A percentile compares a stretch with the other conserved stretches of the same genome.
These are phyloP conservation scores for Himalopsyche tibetana DNA, from an alignment of 2,888 invertebrate species.

Conservation along the genomic window DNA sequence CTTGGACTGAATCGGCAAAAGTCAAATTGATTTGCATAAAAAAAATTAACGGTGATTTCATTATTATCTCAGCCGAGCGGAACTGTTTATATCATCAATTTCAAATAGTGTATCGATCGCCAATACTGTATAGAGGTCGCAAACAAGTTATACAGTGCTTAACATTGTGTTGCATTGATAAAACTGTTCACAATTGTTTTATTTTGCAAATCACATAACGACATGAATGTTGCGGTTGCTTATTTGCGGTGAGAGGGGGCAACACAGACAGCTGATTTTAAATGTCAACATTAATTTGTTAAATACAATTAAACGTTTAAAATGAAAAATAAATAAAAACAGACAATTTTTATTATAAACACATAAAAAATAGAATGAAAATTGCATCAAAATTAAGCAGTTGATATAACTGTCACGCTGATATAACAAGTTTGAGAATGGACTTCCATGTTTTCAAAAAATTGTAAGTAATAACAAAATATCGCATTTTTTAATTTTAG, in stretches of 20 bases:
- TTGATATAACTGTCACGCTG: background rate
- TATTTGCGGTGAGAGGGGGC: background rate
- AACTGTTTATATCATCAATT: slow-evolving; percentile 1
- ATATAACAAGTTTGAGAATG: background rate
- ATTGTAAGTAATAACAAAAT: background rate
- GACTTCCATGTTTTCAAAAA: background rate
- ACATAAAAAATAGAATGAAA: background rate
- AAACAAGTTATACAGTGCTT: background rate
- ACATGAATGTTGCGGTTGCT: background rate
- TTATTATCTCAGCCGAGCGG: slow-evolving; percentile 15
- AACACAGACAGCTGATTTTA: background rate
- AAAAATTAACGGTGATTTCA: slow-evolving; percentile 23
- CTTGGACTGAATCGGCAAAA: background rate
- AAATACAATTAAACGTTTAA: background rate
- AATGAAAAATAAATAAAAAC: background rate
- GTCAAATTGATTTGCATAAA: slow-evolving; percentile 29
- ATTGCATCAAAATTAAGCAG: background rate
- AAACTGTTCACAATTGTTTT: background rate
- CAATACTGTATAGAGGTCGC: background rate
- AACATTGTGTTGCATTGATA: background rate
- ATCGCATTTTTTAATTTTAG: too few species aligned
- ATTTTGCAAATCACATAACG: background rate
- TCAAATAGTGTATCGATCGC: background rate
- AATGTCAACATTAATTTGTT: background rate
- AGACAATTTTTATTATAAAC: background rate